A percentile compares a stretch with the other conserved stretches of the same genome.
These are phyloP conservation scores for Alcis repandata DNA, from an alignment of 2,888 invertebrate species.

Conservation along the genomic window DNA sequence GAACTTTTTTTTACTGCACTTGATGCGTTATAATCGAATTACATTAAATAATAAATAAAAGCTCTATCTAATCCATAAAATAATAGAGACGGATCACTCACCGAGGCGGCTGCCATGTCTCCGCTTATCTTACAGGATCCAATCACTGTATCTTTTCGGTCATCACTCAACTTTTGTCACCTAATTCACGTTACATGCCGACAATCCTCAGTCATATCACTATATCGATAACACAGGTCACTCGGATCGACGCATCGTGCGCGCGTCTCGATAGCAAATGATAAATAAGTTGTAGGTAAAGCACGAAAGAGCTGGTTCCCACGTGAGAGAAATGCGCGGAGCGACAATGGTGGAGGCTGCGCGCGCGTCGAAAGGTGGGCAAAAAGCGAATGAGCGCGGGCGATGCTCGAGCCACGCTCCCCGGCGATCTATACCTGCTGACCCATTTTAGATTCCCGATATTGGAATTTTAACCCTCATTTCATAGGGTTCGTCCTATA, in stretches of 20 bases:
- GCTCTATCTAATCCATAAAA: constrained; percentile 33
- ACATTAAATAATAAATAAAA: constrained; percentile 14
- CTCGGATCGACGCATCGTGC: constrained; percentile 67
- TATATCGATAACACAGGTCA: constrained; percentile 31
- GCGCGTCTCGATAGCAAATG: constrained; percentile 61
- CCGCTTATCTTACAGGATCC: constrained; percentile 68
- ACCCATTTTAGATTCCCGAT: constrained; percentile 73
- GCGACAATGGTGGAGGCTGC: constrained; percentile 77
- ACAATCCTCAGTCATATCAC: constrained; percentile 62
- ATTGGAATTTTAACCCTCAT: constrained; percentile 56
- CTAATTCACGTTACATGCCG: constrained; percentile 66
- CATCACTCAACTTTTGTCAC: constrained; percentile 81
- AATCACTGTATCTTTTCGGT: constrained; percentile 73
- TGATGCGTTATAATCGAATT: neutral
- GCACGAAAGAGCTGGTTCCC: constrained; percentile 80
- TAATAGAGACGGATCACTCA: constrained; percentile 57
- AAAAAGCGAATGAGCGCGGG: constrained; percentile 83
- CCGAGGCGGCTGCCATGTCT: constrained; percentile 75
- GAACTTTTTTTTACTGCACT: neutral
- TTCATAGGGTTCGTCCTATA: constrained; percentile 9
- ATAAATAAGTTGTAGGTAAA: constrained; percentile 70
- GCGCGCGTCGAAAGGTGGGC: constrained; percentile 85
- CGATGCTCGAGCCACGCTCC: constrained; percentile 56
- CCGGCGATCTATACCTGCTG: constrained; percentile 73
- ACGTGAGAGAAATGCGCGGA: constrained; percentile 82